phyloP scores from a whole-genome alignment of 1,140 invertebrate genomes.

The Drosophila mayri region DNA sequence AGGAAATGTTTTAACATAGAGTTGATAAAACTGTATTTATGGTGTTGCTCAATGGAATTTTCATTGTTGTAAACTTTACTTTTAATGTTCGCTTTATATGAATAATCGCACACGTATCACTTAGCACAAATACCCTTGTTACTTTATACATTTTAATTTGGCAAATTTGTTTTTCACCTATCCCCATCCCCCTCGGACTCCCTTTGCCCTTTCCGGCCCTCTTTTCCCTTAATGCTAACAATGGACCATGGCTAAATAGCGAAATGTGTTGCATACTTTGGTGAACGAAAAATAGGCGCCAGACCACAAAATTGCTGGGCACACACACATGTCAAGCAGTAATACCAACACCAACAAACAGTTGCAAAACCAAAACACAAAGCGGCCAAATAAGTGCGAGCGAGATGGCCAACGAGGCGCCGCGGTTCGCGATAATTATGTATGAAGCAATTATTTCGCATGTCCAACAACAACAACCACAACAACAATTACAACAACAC shows the following conservation, averaged over 20 bases:
- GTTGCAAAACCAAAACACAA: slow-evolving; percentile 33
- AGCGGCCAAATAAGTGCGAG: slow-evolving; percentile 13
- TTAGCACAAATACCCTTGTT: slow-evolving; percentile 44
- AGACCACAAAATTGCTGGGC: slow-evolving; percentile 64
- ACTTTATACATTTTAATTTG: slow-evolving; percentile 55
- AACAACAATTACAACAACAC: slow-evolving; percentile 45
- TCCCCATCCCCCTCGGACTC: slow-evolving; percentile 2
- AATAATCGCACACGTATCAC: slow-evolving; percentile 34
- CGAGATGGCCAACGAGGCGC: not conserved
- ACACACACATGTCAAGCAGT: slow-evolving; percentile 28
- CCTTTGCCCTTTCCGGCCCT: not conserved
- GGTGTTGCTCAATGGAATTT: slow-evolving; percentile 18
- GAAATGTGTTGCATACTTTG: slow-evolving; percentile 57
- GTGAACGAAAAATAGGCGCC: slow-evolving; percentile 56
- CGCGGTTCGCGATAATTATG: slow-evolving; percentile 71
- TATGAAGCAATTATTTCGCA: slow-evolving; percentile 79
- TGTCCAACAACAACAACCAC: slow-evolving; percentile 63
- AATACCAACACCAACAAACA: slow-evolving; percentile 44
- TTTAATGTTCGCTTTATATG: slow-evolving; percentile 41
- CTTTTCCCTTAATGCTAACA: slow-evolving; percentile 12
- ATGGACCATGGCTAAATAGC: slow-evolving; percentile 41
- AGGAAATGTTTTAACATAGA: too few relatives aligned
- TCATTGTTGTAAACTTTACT: slow-evolving; percentile 13
- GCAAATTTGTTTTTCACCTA: slow-evolving; percentile 43
- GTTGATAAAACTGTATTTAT: not conserved